Evolutionary conservation across 2,113 vertebrate species (phyloP).

Genomic region (Epinephelus lanceolatus): DNA sequence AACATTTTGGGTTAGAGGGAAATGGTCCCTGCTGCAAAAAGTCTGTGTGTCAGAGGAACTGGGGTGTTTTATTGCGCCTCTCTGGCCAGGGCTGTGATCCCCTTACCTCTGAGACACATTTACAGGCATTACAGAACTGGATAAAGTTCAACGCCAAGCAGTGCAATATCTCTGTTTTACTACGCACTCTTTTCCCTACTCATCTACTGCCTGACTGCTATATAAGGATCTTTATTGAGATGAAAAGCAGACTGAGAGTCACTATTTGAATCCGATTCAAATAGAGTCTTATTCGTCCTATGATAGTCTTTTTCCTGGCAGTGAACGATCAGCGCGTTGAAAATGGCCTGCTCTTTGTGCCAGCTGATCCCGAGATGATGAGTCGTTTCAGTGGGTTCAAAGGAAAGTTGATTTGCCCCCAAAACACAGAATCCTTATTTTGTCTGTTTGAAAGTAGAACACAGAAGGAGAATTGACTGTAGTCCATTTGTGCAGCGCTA

Average conservation of each 20-base stretch:
- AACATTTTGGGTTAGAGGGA: slow-evolving; percentile 12
- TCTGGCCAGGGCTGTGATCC: slow-evolving; percentile 65
- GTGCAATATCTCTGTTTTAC: slow-evolving; percentile 76
- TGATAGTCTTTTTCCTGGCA: slow-evolving; percentile 82
- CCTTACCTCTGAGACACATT: slow-evolving; percentile 72
- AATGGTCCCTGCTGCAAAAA: slow-evolving; percentile 22
- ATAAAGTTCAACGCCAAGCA: slow-evolving; percentile 69
- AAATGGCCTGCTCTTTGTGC: slow-evolving; percentile 63
- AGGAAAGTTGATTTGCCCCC: slow-evolving; percentile 76
- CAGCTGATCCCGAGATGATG: slow-evolving; percentile 73
- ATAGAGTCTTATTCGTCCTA: slow-evolving; percentile 60
- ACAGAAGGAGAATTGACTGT: slow-evolving; percentile 48
- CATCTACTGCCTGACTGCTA: slow-evolving; percentile 62
- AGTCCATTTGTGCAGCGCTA: slow-evolving; percentile 43
- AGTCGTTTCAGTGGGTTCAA: slow-evolving; percentile 61
- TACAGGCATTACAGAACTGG: slow-evolving; percentile 72
- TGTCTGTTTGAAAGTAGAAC: slow-evolving; percentile 67
- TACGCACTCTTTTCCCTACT: slow-evolving; percentile 61
- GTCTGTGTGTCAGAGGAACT: slow-evolving; percentile 40
- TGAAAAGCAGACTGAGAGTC: slow-evolving; percentile 73
- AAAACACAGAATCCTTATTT: slow-evolving; percentile 69
- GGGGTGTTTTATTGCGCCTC: slow-evolving; percentile 66
- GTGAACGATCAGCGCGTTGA: slow-evolving; percentile 58
- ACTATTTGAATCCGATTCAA: slow-evolving; percentile 75
- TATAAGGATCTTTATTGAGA: slow-evolving; percentile 72